Conservation (phyloP, 2,113 vertebrate species). For the Microcebus lehilahytsara region DNA sequence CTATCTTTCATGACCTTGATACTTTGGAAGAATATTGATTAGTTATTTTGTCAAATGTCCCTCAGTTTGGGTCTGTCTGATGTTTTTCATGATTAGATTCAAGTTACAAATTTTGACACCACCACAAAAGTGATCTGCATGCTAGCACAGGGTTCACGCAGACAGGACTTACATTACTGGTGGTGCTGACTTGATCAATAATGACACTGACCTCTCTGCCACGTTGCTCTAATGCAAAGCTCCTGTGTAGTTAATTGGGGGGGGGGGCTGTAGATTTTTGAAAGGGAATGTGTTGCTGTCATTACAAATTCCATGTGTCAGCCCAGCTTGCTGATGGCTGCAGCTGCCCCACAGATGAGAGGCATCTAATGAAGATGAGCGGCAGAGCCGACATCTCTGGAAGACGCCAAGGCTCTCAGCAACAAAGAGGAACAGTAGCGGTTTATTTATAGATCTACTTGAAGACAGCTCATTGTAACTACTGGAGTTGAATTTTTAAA, state of each 20-base stretch:
- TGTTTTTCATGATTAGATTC: not conserved
- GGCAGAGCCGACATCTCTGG: slow-evolving; percentile 72
- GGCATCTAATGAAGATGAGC: slow-evolving; percentile 77
- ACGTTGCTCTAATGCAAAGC: not conserved
- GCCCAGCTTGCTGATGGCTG: slow-evolving; percentile 71
- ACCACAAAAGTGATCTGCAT: not conserved
- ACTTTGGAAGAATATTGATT: not conserved
- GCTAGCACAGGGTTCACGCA: fast-evolving
- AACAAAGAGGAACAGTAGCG: slow-evolving; percentile 81
- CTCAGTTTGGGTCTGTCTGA: not conserved
- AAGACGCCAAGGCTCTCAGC: slow-evolving; percentile 70
- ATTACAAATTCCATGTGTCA: slow-evolving; percentile 53
- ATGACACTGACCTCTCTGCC: not conserved
- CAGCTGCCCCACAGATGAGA: slow-evolving; percentile 77
- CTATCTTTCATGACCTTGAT: not conserved
- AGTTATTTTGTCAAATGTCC: not conserved
- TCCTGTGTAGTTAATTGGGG: not conserved
- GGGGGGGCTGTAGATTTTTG: not conserved
- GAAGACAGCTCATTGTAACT: slow-evolving; percentile 81
- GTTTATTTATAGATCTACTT: slow-evolving; percentile 85
- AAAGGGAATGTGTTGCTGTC: not conserved
- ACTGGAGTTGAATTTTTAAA: slow-evolving; percentile 73
- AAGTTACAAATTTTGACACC: not conserved
- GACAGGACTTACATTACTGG: not conserved
- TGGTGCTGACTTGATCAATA: not conserved